Evolutionary conservation across 2,797 vertebrate species (phyloP).

Genomic region (Chiloscyllium punctatum): DNA sequence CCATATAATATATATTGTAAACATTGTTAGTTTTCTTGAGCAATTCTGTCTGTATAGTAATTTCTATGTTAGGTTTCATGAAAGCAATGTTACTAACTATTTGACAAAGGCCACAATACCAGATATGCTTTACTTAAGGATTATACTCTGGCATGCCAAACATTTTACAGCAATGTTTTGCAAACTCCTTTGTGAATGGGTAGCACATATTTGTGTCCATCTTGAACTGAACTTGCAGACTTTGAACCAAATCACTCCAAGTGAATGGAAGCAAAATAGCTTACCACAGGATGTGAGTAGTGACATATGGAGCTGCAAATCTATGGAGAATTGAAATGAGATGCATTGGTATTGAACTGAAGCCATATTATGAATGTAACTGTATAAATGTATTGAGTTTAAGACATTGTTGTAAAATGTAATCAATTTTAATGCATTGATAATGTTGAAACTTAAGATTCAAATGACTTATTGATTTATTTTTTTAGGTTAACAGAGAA

Average conservation of each 20-base stretch:
- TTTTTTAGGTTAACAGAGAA: constrained; percentile 64
- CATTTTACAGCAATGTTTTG: neutral
- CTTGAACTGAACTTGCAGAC: neutral
- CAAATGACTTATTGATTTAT: constrained; percentile 34
- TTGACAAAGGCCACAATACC: neutral
- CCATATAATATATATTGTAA: neutral
- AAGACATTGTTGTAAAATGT: neutral
- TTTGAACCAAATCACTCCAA: neutral
- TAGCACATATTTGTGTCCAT: neutral
- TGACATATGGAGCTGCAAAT: neutral
- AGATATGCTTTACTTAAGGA: neutral
- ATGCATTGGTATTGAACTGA: neutral
- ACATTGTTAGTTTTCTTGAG: neutral
- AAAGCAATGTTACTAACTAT: neutral
- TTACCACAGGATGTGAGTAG: neutral
- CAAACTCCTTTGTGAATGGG: neutral
- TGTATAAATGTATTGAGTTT: neutral
- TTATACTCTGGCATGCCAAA: neutral
- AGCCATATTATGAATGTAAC: neutral
- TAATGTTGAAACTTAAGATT: constrained; percentile 5
- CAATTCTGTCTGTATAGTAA: neutral
- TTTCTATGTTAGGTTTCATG: neutral
- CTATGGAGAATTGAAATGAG: neutral
- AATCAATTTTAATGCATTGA: neutral
- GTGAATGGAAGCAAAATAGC: neutral